These are phyloP conservation scores for Anhinga rufa DNA, from an alignment of 2,113 vertebrate species.

Conservation along the genomic window DNA sequence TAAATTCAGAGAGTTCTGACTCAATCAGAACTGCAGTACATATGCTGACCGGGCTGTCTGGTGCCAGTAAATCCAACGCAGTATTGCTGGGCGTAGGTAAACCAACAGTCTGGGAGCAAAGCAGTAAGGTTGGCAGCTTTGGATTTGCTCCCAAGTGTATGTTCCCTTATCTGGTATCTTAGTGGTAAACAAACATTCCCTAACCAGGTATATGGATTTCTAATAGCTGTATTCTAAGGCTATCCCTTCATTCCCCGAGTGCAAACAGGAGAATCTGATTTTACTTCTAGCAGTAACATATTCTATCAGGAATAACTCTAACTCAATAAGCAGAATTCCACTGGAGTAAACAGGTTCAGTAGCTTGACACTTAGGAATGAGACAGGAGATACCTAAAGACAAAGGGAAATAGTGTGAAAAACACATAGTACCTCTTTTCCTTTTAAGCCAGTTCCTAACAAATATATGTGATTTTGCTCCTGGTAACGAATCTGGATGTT, in stretches of 20 bases:
- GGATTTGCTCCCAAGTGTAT: background rate
- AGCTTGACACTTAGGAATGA: background rate
- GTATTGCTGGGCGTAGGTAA: background rate
- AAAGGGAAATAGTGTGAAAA: background rate
- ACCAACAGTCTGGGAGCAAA: background rate
- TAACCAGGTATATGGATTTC: background rate
- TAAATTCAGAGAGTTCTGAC: background rate
- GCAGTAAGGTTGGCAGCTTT: background rate
- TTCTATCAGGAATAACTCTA: background rate
- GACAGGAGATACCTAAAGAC: background rate
- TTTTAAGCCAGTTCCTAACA: constrained; percentile 88
- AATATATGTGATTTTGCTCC: constrained; percentile 73
- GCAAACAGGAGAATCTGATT: background rate
- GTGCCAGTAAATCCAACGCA: background rate
- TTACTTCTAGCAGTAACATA: background rate
- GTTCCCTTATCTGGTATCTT: background rate
- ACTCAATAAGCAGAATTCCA: background rate
- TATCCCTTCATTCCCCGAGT: background rate
- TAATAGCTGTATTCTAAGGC: background rate
- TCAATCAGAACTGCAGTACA: accelerated
- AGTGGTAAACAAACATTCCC: background rate
- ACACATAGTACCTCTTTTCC: constrained; percentile 81
- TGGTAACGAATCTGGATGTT: constrained; percentile 92
- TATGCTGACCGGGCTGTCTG: background rate
- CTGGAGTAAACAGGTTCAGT: background rate